Evolutionary conservation across 1,140 invertebrate species (phyloP), one percentile per base, ranked within the genome.

Genomic region (Drosophila mayri): DNA sequence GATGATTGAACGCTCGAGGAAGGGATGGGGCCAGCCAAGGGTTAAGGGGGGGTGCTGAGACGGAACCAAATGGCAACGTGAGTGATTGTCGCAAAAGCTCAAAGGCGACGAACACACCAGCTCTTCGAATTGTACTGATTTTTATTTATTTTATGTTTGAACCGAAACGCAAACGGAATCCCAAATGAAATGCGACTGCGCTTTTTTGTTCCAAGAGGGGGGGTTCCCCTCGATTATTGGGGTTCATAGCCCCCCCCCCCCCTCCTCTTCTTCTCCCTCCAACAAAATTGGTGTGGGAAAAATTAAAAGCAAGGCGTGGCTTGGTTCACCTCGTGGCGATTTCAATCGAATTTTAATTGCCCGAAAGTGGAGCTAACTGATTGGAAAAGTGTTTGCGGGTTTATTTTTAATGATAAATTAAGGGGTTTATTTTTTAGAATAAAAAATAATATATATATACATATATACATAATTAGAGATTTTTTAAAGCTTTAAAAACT

Each of bases 111-210:
- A n/a, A 14, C 49, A 50, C 49, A 50, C 30, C 81, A 81, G 76
- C 76, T 90, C 78, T 90, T 90, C 85, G 85, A 90, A 90, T 90
- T 90, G 85, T 90, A 90, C 85, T 90, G 85, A 90, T 90, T 90
- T 90, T 90, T 90, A 90, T 90, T 90, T 90, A 90, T 90, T 90
- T 90, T 90, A 90, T 90, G 85, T 90, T 90, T 84, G 78, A 90
- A 90, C 81, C 78, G 71, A 90, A 90, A 90, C 85, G 85, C 50
- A 67, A 55, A 73, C 74, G 85, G 85, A 90, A 90, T 90, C 60
- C 49, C 66, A 90, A 90, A 85, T 85, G 49, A 81, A 74, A 80
- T 64, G 50, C 63, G 52, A 86, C 81, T 84, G 70, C 72, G 65
- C 49, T 67, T 68, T 67, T 68, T 57, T 35, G 38, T 40, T 44